Evolutionary conservation across 1,140 invertebrate genomes (phyloP).

Genomic region (Phocides pigmalion): DNA sequence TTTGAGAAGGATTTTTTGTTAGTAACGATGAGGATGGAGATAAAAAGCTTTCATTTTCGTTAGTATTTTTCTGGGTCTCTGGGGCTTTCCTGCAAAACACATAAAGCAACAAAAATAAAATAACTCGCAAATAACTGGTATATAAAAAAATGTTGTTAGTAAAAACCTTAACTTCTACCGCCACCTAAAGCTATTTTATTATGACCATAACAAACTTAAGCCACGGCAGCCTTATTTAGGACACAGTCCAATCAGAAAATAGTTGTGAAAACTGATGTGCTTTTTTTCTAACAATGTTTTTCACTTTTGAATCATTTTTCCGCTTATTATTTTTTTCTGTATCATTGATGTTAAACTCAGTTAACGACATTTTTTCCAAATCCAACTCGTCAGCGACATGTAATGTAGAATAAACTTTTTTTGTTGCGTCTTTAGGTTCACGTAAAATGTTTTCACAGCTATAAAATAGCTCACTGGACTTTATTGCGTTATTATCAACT

Average conservation of each 20-base stretch:
- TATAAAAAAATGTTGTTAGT: slow-evolving; percentile 42
- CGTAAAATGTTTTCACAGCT: slow-evolving; percentile 56
- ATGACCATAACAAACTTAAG: too few species aligned
- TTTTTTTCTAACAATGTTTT: slow-evolving; percentile 47
- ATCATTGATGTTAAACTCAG: neutral
- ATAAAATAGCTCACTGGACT: slow-evolving; percentile 41
- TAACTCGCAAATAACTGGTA: slow-evolving; percentile 47
- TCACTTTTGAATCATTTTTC: slow-evolving; percentile 2
- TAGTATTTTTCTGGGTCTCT: slow-evolving; percentile 78
- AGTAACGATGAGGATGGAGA: slow-evolving; percentile 74
- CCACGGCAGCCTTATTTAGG: too few species aligned
- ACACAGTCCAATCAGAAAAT: slow-evolving; percentile 45
- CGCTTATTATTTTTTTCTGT: neutral
- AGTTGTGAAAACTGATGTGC: slow-evolving; percentile 45
- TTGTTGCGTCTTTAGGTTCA: neutral
- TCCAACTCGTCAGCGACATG: neutral
- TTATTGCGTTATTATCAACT: slow-evolving; percentile 22
- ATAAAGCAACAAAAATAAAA: slow-evolving; percentile 77
- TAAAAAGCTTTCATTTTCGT: slow-evolving; percentile 68
- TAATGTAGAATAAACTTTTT: neutral
- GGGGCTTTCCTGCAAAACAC: slow-evolving; percentile 79
- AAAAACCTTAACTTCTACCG: slow-evolving; percentile 46
- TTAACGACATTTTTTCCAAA: slow-evolving; percentile 10
- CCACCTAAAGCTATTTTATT: slow-evolving; percentile 41
- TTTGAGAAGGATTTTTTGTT: slow-evolving; percentile 72